phyloP scores from a whole-genome alignment of 1,140 invertebrate species.

The Drosophila lacertosa region DNA sequence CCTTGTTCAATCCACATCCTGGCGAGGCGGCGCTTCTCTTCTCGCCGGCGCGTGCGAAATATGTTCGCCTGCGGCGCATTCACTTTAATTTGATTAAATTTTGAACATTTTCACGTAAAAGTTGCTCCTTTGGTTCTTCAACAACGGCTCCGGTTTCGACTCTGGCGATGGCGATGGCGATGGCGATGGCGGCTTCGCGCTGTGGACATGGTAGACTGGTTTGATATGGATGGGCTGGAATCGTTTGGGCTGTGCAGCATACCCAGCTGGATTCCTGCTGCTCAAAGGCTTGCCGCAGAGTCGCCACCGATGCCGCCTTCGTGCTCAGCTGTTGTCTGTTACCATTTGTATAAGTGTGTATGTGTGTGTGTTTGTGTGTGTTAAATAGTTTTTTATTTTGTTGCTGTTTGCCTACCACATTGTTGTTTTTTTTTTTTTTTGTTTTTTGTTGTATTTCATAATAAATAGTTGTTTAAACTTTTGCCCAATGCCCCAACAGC shows the following conservation, averaged over 20 bases:
- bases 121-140: slow-evolving; percentile 69
- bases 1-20: slow-evolving; percentile 19
- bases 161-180: background rate
- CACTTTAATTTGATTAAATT: slow-evolving; percentile 84
- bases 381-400: slow-evolving; percentile 70
- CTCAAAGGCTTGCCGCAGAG: slow-evolving; percentile 55
- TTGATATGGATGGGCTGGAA: slow-evolving; percentile 44
- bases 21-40: slow-evolving; percentile 28
- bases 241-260: slow-evolving; percentile 42
- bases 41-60: slow-evolving; percentile 72
- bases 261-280: slow-evolving; percentile 51
- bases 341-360: slow-evolving; percentile 31
- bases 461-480: slow-evolving; percentile 82
- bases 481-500: slow-evolving; percentile 60
- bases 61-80: slow-evolving; percentile 79
- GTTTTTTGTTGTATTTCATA: slow-evolving; percentile 76
- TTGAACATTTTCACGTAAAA: slow-evolving; percentile 83
- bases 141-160: slow-evolving; percentile 19
- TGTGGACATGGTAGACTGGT: slow-evolving; percentile 11
- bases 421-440: slow-evolving; percentile 42
- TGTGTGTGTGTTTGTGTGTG: slow-evolving; percentile 23
- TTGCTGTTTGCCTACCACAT: no score
- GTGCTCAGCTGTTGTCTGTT: slow-evolving; percentile 69
- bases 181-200: slow-evolving; percentile 19
- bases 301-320: slow-evolving; percentile 53